These are phyloP conservation scores for Rhizoglyphus robini DNA, from an alignment of 1,140 invertebrate species.

Conservation along the genomic window DNA sequence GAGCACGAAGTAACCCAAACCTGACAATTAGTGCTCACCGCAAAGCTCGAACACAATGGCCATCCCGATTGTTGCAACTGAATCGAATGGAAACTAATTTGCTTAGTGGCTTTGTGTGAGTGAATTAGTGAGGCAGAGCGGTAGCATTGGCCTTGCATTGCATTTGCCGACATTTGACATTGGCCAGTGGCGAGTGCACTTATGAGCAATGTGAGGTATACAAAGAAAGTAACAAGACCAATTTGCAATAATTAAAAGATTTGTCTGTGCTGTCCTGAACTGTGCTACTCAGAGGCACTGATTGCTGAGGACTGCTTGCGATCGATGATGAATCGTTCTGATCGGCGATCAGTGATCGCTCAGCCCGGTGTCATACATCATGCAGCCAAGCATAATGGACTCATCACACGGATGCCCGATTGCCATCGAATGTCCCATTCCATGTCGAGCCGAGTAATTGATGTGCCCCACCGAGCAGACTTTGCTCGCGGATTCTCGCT, in stretches of 20 bases:
- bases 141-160: no score
- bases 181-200: not conserved
- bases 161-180: no score
- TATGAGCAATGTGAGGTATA: not conserved
- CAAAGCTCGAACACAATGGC: no score
- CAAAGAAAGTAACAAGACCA: not conserved
- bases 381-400: slow-evolving; percentile 8
- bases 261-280: not conserved
- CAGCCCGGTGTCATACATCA: slow-evolving; percentile 7
- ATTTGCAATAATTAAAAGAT: slow-evolving; percentile 14
- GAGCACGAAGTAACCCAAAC: no score
- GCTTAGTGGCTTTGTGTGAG: no score
- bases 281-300: not conserved
- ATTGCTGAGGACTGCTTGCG: not conserved
- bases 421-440: not conserved
- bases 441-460: not conserved
- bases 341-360: not conserved
- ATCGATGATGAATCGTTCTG: slow-evolving; percentile 13
- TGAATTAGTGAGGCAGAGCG: no score
- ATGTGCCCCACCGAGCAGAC: not conserved
- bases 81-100: no score
- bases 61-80: no score
- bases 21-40: no score
- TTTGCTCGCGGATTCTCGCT: no score
- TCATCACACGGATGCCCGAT: slow-evolving; percentile 2